A percentile compares a stretch with the other conserved stretches of the same genome.
phyloP scores from a whole-genome alignment of 2,113 vertebrate species.

The Catharus minimus region DNA sequence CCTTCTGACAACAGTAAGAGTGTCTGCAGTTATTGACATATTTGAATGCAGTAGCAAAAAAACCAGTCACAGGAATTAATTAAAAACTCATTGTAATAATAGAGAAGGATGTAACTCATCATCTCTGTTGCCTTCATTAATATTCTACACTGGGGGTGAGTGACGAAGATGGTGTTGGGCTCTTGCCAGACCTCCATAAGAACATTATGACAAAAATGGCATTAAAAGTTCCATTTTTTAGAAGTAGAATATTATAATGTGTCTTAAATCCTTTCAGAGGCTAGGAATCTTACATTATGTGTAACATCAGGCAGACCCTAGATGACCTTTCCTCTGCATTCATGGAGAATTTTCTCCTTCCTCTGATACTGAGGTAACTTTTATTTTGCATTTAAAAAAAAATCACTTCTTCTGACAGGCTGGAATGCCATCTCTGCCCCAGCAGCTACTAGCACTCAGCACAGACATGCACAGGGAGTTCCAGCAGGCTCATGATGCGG shows the following conservation, averaged over 20 bases:
- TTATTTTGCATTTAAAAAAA: not conserved
- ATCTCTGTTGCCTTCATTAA: fast-evolving
- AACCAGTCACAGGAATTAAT: not conserved
- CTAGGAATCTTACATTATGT: not conserved
- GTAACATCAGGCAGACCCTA: not conserved
- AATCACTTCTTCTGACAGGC: not conserved
- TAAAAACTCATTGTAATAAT: not conserved
- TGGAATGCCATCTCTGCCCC: not conserved
- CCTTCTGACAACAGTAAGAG: not conserved
- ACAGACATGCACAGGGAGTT: not conserved
- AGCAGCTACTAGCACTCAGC: not conserved
- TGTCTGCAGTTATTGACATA: not conserved
- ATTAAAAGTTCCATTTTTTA: fast-evolving
- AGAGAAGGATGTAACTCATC: fast-evolving
- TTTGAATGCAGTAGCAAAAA: not conserved
- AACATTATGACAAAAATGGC: not conserved
- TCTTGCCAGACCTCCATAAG: not conserved
- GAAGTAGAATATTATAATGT: not conserved
- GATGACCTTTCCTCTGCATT: not conserved
- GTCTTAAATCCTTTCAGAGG: not conserved
- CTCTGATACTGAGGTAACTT: not conserved
- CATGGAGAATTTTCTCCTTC: not conserved
- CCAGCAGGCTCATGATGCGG: not conserved
- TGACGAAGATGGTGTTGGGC: not conserved
- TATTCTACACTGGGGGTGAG: not conserved